A percentile compares a stretch with the other conserved stretches of the same genome.
Evolutionary conservation across 1,140 invertebrate genomes (phyloP).

Genomic region (Saccostrea cuccullata): DNA sequence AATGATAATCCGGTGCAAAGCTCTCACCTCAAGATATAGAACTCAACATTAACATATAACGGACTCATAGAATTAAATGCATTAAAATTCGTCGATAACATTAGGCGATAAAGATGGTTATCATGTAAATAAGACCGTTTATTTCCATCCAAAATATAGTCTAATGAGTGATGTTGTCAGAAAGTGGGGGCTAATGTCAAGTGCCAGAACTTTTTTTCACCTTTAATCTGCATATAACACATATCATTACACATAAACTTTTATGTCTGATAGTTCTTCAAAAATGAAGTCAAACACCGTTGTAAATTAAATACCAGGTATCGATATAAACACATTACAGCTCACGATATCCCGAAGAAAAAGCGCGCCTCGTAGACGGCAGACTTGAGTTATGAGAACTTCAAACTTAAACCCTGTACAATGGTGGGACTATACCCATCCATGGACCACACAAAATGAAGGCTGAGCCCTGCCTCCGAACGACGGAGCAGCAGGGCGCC

Average conservation of each 20-base stretch:
- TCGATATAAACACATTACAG: slow-evolving; percentile 22
- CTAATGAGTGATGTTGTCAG: background rate
- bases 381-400: slow-evolving; percentile 33
- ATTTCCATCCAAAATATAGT: slow-evolving; percentile 9
- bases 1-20: background rate
- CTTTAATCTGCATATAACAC: slow-evolving; percentile 35
- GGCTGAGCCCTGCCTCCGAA: slow-evolving; percentile 9
- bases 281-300: slow-evolving; percentile 35
- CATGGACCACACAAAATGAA: slow-evolving; percentile 32
- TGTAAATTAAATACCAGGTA: slow-evolving; percentile 38
- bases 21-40: background rate
- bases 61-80: slow-evolving; percentile 4
- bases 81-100: slow-evolving; percentile 29
- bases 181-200: slow-evolving; percentile 2
- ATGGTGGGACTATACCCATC: slow-evolving; percentile 29
- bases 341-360: slow-evolving; percentile 27
- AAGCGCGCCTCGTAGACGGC: slow-evolving; percentile 25
- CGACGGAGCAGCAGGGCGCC: slow-evolving; percentile 12
- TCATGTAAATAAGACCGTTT: slow-evolving; percentile 23
- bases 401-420: slow-evolving; percentile 35
- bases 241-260: slow-evolving; percentile 35
- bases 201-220: background rate
- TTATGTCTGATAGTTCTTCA: slow-evolving; percentile 25
- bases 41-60: slow-evolving; percentile 5
- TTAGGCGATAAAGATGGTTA: slow-evolving; percentile 15